Percentiles rank a stretch among this genome's conserved stretches.
These are phyloP conservation scores for Crocidura indochinensis DNA, from an alignment of 2,797 vertebrate genomes.

Conservation along the genomic window DNA sequence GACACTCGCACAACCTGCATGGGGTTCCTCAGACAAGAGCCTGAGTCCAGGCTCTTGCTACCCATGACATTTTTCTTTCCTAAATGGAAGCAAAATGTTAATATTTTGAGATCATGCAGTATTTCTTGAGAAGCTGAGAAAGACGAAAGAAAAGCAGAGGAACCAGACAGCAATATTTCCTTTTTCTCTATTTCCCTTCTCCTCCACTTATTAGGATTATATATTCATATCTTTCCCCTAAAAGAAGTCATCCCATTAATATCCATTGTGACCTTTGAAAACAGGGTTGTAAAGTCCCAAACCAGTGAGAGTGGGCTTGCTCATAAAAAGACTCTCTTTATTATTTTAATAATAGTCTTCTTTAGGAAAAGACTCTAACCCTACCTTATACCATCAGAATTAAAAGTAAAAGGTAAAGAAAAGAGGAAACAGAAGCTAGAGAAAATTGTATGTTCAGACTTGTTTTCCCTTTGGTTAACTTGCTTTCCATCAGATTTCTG, in stretches of 20 bases:
- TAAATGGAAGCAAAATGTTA: background rate
- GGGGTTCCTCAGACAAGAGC: background rate
- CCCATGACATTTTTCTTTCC: background rate
- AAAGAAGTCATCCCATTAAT: constrained; percentile 8
- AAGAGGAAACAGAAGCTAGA: background rate
- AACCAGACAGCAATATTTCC: background rate
- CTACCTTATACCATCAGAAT: background rate
- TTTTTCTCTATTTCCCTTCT: background rate
- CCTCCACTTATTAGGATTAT: background rate
- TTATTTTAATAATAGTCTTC: constrained; percentile 33
- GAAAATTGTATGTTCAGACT: background rate
- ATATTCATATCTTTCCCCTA: background rate
- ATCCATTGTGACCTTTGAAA: background rate
- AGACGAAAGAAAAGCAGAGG: background rate
- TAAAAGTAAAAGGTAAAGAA: background rate
- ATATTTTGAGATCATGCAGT: background rate
- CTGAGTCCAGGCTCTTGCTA: background rate
- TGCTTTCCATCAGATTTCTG: constrained; percentile 68
- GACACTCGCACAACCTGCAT: background rate
- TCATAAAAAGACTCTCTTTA: constrained; percentile 8
- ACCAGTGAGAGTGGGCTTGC: background rate
- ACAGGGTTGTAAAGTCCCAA: background rate
- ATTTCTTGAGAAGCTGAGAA: background rate
- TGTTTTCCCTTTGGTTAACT: background rate
- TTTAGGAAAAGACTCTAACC: background rate